Evolutionary conservation across 2,888 invertebrate genomes (phyloP).

Genomic region (Sesia bembeciformis): DNA sequence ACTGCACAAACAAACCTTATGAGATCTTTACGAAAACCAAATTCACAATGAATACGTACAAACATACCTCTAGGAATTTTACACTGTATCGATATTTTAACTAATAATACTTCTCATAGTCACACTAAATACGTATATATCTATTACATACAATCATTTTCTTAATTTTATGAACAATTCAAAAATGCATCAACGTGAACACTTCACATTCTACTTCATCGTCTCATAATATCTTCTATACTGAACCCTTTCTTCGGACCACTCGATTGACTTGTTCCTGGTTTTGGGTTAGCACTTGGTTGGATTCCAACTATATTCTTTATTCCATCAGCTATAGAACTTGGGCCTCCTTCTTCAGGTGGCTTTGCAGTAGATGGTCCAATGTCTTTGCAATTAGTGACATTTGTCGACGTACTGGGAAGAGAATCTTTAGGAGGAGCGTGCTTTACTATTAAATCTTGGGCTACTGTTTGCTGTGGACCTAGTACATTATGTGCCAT

Average conservation of each 20-base stretch:
- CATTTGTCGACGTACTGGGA: slow-evolving; percentile 50
- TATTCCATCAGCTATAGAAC: slow-evolving; percentile 60
- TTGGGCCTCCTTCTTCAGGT: slow-evolving; percentile 39
- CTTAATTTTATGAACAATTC: neutral
- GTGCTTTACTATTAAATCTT: slow-evolving; percentile 71
- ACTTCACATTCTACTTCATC: slow-evolving; percentile 55
- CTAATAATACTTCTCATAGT: slow-evolving; percentile 63
- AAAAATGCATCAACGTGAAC: too few species aligned
- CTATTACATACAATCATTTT: neutral
- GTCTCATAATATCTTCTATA: slow-evolving; percentile 93
- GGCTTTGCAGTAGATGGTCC: slow-evolving; percentile 26
- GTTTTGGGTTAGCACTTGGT: slow-evolving; percentile 59
- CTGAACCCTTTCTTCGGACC: slow-evolving; percentile 89
- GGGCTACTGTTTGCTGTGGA: slow-evolving; percentile 67
- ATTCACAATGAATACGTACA: slow-evolving; percentile 57
- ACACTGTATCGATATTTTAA: slow-evolving; percentile 36
- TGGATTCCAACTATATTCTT: slow-evolving; percentile 70
- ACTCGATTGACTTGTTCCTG: slow-evolving; percentile 72
- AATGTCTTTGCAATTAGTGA: slow-evolving; percentile 47
- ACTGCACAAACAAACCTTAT: slow-evolving; percentile 74
- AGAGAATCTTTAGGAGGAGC: slow-evolving; percentile 61
- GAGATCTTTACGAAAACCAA: slow-evolving; percentile 75
- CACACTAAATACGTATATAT: neutral
- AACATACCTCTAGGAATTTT: slow-evolving; percentile 51
- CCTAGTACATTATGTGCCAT: slow-evolving; percentile 52